Evolutionary conservation across 2,888 invertebrate genomes (phyloP), one percentile per base, ranked within the genome.

Genomic region (Netelia fuscicornis): DNA sequence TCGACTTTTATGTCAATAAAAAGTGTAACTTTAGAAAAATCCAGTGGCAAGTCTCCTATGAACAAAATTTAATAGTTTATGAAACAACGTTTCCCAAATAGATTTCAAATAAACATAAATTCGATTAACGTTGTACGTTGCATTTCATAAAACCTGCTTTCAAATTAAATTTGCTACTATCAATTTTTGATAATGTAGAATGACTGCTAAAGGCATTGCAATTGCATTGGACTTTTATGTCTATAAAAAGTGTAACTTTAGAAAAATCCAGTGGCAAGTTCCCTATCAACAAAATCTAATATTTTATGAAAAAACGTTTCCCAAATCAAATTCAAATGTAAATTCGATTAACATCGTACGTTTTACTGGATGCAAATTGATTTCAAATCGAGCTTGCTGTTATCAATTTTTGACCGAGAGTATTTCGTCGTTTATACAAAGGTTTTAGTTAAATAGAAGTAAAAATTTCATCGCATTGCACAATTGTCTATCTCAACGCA

Each of bases 221-320:
- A 68, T 80, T 58, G 72, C 71, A 80, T 80, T 80, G 56, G 56
- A 72, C 65, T 48, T 65, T 42, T 48, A 48, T 3, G 30, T 30
- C 30, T 5, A 30, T 30, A 52, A 52, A 52, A 52, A 52, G 25
- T 52, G 52, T 13, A 2, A 13, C 17, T 52, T 52, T 2, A 10
- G 3, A 52, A 52, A 52, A 52, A 52, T 11, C 13, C n/a, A 2
- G 0, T 2, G 52, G 52, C 52, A 52, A n/a, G 2, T 52, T 0
- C 3, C 13, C 2, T 13, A 52, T 13, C 52, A 52, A 13, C n/a
- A 52, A 17, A n/a, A 52, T 52, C 52, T 6, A 52, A 52, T 17
- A 52, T 11, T 13, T 11, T 52, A 11, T 52, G 17, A 17, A 17
- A 17, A 52, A 52, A 52, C 25, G 6, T 52, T n/a, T 52, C 2